phyloP scores from a whole-genome alignment of 2,888 invertebrate genomes.

The Chrysolina americana region DNA sequence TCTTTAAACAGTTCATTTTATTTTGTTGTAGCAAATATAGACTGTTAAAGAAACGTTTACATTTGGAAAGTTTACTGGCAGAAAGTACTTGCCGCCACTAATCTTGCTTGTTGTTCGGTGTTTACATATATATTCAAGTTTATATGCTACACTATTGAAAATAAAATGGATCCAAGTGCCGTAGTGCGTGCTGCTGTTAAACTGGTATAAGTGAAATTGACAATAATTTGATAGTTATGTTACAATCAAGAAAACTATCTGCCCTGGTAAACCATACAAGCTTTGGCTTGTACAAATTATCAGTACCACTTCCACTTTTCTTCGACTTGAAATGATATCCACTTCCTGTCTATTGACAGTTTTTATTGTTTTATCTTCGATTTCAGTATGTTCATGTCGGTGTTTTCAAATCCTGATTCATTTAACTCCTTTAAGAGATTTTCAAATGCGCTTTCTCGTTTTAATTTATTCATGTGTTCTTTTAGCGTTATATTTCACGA shows the following conservation, averaged over 20 bases:
- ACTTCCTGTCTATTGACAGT: slow-evolving; percentile 33
- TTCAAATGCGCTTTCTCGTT: slow-evolving; percentile 28
- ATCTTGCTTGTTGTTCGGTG: neutral
- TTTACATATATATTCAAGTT: slow-evolving; percentile 26
- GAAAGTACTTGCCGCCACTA: too few species aligned
- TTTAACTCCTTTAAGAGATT: slow-evolving; percentile 19
- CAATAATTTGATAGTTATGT: slow-evolving; percentile 24
- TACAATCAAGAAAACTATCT: slow-evolving; percentile 62
- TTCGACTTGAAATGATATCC: slow-evolving; percentile 32
- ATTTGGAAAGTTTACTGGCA: too few species aligned
- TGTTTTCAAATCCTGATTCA: slow-evolving; percentile 32
- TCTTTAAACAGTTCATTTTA: too few species aligned
- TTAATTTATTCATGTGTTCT: slow-evolving; percentile 37
- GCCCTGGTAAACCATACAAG: slow-evolving; percentile 62
- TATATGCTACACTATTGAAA: slow-evolving; percentile 14
- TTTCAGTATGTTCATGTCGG: slow-evolving; percentile 29
- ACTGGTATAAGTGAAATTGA: slow-evolving; percentile 29
- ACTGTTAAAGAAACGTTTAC: too few species aligned
- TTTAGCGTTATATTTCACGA: slow-evolving; percentile 28
- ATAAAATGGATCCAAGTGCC: slow-evolving; percentile 31
- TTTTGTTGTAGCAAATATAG: too few species aligned
- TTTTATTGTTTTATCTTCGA: slow-evolving; percentile 27
- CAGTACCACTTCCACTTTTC: slow-evolving; percentile 34
- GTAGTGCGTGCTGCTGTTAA: slow-evolving; percentile 33
- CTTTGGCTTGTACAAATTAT: slow-evolving; percentile 61